Base-by-base conservation (phyloP, 1,140 invertebrate genomes). In the Cepaea nemoralis region DNA sequence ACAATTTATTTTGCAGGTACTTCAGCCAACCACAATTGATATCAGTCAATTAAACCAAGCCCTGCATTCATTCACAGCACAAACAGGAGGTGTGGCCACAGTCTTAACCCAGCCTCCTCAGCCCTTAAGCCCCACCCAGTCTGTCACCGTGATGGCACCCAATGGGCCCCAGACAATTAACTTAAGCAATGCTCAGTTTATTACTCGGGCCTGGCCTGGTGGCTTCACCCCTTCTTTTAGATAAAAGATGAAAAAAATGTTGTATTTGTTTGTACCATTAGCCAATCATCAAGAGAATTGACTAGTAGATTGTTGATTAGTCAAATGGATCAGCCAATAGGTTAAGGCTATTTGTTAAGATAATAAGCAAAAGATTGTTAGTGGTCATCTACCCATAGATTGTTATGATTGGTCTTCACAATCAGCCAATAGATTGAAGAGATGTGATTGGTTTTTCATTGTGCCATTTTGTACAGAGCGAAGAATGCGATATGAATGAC, bases 41-140 rank as follows among this genome's bases (percentile, higher is more conserved):
- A 85, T 90, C 27, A 87, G 86, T 55, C 90, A 92, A 40, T 83
- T 92, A 1, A 88, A 86, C 22, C 89, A 90, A 76, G 83, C 89
- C n/a, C 83, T 91, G 14, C 69, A 77, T 19, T 87, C 86, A 42
- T 87, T 89, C 74, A 85, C 85, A 45, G 75, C 85, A 10, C 76
- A 84, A 67, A 80, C 39, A 82, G 85, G 82, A 66, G 69, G 31
- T 69, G 82, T 80, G 69, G 45, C 82, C 27, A 82, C 66, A 59
- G 70, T 83, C 24, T 66, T 48, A 35, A 75, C 77, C 14, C 82
- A 71, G 67, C 80, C 40, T 59, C 35, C 74, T 59, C 71, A 55
- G 48, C 66, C 75, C 66, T 70, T 42, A 81, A 78, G 67, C 81
- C 69, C 80, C 83, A 74, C 79, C 35, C 83, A 82, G 50, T 76